A percentile compares a stretch with the other conserved stretches of the same genome.
Evolutionary conservation across 1,140 invertebrate species (phyloP).

Genomic region (Cydia fagiglandana): DNA sequence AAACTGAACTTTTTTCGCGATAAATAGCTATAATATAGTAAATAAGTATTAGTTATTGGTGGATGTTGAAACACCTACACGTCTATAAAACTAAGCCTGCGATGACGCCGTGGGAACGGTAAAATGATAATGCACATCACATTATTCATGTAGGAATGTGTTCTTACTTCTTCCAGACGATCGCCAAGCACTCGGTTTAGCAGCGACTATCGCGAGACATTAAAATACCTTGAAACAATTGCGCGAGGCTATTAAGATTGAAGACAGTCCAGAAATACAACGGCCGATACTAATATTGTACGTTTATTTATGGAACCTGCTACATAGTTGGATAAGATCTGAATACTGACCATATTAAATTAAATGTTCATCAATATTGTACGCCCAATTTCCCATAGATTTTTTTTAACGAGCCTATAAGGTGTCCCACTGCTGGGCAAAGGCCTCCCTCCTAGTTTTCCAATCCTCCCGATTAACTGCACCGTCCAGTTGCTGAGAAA

Average conservation of each 20-base stretch:
- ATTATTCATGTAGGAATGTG: constrained; percentile 10
- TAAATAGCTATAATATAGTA: constrained; percentile 27
- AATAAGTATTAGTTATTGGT: constrained; percentile 29
- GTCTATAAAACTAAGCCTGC: constrained; percentile 15
- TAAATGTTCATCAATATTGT: too few species aligned
- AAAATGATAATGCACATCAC: constrained; percentile 15
- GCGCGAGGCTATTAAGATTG: neutral
- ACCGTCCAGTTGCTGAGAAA: too few species aligned
- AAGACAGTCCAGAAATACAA: neutral
- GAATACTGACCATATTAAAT: too few species aligned
- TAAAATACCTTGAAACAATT: neutral
- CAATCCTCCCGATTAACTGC: too few species aligned
- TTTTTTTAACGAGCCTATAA: too few species aligned
- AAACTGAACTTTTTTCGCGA: constrained; percentile 41
- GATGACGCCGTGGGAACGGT: constrained; percentile 2
- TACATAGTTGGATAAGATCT: too few species aligned
- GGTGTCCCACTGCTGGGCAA: too few species aligned
- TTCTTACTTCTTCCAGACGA: constrained; percentile 1
- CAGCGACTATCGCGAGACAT: neutral
- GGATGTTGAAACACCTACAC: constrained; percentile 28
- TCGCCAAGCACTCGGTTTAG: neutral
- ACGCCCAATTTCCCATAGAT: too few species aligned
- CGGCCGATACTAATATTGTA: neutral
- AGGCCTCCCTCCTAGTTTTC: too few species aligned
- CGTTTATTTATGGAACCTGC: neutral